Conservation (phyloP, 2,113 vertebrate genomes). For the Erythrocebus patas region DNA sequence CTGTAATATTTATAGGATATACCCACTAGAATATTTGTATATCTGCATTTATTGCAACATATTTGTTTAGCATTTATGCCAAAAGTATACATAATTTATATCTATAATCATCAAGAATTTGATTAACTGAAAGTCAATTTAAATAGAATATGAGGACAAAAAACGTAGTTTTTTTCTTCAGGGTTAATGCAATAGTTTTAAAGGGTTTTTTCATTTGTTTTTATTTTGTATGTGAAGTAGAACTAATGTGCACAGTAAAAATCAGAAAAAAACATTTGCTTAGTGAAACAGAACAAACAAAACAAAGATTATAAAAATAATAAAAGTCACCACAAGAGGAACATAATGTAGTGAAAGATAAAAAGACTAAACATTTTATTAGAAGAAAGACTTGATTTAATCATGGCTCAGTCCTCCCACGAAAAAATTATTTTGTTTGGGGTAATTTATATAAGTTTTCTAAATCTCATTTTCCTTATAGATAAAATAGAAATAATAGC, state of each 20-base stretch:
- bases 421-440: background rate
- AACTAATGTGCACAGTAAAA: background rate
- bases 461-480: background rate
- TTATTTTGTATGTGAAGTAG: background rate
- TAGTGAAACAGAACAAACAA: background rate
- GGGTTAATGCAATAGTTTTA: background rate
- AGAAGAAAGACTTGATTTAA: background rate
- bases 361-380: background rate
- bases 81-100: background rate
- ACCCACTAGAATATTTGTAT: background rate
- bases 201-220: background rate
- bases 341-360: background rate
- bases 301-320: background rate
- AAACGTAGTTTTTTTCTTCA: background rate
- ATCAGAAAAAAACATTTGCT: background rate
- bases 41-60: background rate
- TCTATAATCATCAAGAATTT: background rate
- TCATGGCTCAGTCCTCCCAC: background rate
- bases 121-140: background rate
- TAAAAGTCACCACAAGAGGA: background rate
- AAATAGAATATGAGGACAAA: background rate
- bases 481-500: background rate
- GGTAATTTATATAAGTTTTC: background rate
- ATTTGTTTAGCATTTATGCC: background rate
- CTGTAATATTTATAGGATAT: background rate